Evolutionary conservation across 2,888 invertebrate species (phyloP).

Genomic region (Ormyrus rosae): DNA sequence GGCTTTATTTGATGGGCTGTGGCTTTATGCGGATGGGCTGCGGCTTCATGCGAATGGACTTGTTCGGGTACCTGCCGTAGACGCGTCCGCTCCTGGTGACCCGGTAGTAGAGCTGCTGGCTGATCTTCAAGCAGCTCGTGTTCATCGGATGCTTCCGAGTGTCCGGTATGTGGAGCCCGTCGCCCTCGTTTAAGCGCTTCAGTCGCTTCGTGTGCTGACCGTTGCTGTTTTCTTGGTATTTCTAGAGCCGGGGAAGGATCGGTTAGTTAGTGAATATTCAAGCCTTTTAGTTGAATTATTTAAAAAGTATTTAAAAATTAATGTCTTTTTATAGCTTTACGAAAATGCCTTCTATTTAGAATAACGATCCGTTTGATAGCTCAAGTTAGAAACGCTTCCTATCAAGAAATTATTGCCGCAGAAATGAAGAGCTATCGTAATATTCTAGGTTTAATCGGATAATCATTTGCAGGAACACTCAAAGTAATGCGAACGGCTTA

Average conservation of each 20-base stretch:
- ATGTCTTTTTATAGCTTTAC: no score
- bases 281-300: no score
- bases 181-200: conserved; percentile 67
- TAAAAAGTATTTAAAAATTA: no score
- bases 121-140: conserved; percentile 58
- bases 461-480: no score
- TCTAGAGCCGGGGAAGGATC: not conserved
- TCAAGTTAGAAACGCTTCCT: no score
- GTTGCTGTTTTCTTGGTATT: conserved; percentile 13
- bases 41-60: conserved; percentile 38
- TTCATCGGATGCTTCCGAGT: conserved; percentile 55
- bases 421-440: not conserved
- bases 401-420: no score
- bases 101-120: conserved; percentile 67
- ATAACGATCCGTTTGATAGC: no score
- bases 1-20: conserved; percentile 13
- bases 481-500: not conserved
- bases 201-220: conserved; percentile 56
- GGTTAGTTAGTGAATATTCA: no score
- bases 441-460: no score
- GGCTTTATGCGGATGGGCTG: no score
- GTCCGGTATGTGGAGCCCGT: conserved; percentile 65
- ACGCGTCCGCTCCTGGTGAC: conserved; percentile 72
- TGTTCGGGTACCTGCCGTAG: conserved; percentile 71
- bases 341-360: no score